A percentile compares a stretch with the other conserved stretches of the same genome.
Evolutionary conservation across 2,888 invertebrate genomes (phyloP).

Genomic region (Yponomeuta evonymella): DNA sequence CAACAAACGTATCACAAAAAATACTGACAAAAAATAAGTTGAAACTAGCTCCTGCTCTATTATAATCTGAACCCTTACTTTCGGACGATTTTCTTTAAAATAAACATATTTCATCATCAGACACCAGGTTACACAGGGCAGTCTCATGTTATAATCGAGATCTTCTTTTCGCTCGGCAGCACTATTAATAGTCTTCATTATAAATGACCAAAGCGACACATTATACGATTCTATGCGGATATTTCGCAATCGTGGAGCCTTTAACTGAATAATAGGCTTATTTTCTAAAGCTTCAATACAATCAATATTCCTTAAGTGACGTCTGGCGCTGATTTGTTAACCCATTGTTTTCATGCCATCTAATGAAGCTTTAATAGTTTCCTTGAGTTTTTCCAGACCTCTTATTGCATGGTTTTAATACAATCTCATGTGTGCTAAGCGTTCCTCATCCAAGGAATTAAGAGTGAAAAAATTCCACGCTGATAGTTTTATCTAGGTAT

Average conservation of each 20-base stretch:
- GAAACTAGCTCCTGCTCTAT: neutral
- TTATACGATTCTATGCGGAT: neutral
- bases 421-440: slow-evolving; percentile 3
- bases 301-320: slow-evolving; percentile 34
- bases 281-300: neutral
- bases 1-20: slow-evolving; percentile 50
- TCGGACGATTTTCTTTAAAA: neutral
- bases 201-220: too few relatives aligned
- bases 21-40: slow-evolving; percentile 55
- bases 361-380: slow-evolving; percentile 46
- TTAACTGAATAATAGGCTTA: slow-evolving; percentile 4
- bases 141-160: neutral
- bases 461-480: neutral
- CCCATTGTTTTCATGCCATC: slow-evolving; percentile 46
- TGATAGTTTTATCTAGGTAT: neutral
- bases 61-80: neutral
- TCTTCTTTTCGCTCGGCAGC: neutral
- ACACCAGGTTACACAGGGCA: neutral
- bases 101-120: neutral
- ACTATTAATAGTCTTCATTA: neutral
- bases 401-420: neutral
- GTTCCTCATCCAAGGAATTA: slow-evolving; percentile 4
- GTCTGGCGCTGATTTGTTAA: slow-evolving; percentile 45
- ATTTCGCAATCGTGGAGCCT: slow-evolving; percentile 8
- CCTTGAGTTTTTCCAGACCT: slow-evolving; percentile 28